Base-by-base conservation (phyloP, 37 sponge, comb jelly and placozoan genomes). In the Ephydatia muelleri region DNA sequence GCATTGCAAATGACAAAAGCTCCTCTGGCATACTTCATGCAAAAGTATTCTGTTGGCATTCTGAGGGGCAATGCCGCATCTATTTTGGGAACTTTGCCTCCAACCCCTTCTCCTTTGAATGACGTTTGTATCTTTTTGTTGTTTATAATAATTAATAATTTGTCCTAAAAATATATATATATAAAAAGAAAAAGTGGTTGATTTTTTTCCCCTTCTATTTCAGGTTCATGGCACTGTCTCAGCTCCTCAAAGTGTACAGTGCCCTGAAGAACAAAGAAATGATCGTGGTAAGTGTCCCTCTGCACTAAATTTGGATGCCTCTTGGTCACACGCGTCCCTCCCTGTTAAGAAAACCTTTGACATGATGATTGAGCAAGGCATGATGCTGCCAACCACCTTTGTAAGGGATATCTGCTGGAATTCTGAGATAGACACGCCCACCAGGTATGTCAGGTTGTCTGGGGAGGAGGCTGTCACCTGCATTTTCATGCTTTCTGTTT, bases 301-400 rank as follows among this genome's bases (percentile, higher is more conserved):
- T 43, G 43, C 43, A 43, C 43, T 43, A 43, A 6, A 43, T 6
- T 43, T 3, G 43, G 43, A 43, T 6, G 6, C 43, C 43, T 43
- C 43, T 43, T 9, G 3, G n/a, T n/a, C n/a, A 6, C 43, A 43
- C 6, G 3, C 43, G 3, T 43, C 6, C 43, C 9, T 68, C 8
- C 21, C 57, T 43, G 65, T 64, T 71, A 26, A 86, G 86, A 73
- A 71, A 67, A 80, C 80, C 34, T 23, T 86, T 73, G 72, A 74
- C 9, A 49, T 11, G 22, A 86, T 86, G 80, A n/a, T 86, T 12
- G 37, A 64, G 33, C 33, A 23, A 0, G 37, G 36, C 12, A 80
- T 80, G 81, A 3, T 31, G 36, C 47, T 86, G 23, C 81, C 81
- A 2, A 65, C 23, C 23, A 65, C 22, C 0, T 86, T 74, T 73